phyloP scores from a whole-genome alignment of 2,113 vertebrate species.

The Hydropotes inermis region DNA sequence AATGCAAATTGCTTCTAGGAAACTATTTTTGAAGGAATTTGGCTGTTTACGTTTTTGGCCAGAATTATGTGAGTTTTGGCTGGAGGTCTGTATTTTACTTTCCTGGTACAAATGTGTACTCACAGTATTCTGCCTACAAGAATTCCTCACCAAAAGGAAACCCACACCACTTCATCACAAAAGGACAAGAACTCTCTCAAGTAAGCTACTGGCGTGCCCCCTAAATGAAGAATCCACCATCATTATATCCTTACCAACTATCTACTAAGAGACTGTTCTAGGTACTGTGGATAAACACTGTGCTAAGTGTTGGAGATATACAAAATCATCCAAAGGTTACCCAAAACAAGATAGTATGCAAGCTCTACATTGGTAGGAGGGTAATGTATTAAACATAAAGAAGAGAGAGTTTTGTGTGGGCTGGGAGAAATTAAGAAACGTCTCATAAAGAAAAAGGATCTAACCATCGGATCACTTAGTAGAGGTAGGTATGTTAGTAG shows the following conservation, averaged over 20 bases:
- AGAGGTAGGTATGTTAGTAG: background rate
- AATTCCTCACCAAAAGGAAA: slow-evolving; percentile 1
- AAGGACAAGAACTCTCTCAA: background rate
- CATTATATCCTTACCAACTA: background rate
- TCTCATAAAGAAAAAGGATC: background rate
- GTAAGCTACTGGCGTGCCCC: background rate
- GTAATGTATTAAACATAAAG: background rate
- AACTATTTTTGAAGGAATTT: slow-evolving; percentile 38
- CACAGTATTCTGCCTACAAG: background rate
- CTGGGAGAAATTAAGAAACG: background rate
- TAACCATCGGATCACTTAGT: background rate
- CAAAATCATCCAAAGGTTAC: background rate
- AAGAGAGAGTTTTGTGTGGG: background rate
- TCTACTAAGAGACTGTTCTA: background rate
- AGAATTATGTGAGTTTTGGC: slow-evolving; percentile 63
- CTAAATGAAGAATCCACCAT: background rate
- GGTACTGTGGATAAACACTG: background rate
- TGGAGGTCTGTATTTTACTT: slow-evolving; percentile 34
- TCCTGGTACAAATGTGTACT: slow-evolving; percentile 10
- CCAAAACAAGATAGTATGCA: background rate
- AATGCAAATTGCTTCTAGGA: slow-evolving; percentile 52
- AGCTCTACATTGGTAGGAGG: background rate
- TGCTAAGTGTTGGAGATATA: background rate
- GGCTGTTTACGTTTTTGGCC: slow-evolving; percentile 39
- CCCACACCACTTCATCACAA: background rate